phyloP scores from a whole-genome alignment of 1,140 invertebrate genomes.

The Gryllus bimaculatus region DNA sequence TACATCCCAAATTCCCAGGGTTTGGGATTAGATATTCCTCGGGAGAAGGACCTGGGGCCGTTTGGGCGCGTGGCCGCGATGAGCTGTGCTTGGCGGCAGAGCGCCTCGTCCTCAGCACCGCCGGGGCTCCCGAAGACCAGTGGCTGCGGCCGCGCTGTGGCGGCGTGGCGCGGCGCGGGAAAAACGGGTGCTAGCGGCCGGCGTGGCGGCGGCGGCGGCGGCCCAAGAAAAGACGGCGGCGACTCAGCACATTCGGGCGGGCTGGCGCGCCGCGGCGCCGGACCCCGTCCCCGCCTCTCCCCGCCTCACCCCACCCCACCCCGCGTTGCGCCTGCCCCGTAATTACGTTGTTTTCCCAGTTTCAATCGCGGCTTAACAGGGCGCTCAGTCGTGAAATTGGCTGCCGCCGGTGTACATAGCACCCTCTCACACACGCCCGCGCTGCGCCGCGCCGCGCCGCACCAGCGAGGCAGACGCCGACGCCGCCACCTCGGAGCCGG shows the following conservation, averaged over 20 bases:
- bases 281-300: too few relatives aligned
- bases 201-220: neutral
- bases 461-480: too few relatives aligned
- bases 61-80: neutral
- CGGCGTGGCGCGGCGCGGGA: neutral
- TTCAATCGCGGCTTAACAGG: slow-evolving; percentile 17
- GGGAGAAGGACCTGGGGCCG: neutral
- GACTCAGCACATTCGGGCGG: slow-evolving; percentile 8
- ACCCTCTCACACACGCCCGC: neutral
- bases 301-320: too few relatives aligned
- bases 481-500: too few relatives aligned
- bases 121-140: neutral
- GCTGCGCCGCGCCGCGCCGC: too few relatives aligned
- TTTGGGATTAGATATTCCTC: too few relatives aligned
- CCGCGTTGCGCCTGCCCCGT: neutral
- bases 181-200: neutral
- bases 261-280: neutral
- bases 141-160: neutral
- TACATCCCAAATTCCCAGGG: too few relatives aligned
- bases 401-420: neutral
- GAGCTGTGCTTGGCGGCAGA: neutral
- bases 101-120: neutral
- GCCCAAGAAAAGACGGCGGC: neutral
- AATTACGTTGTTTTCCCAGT: slow-evolving; percentile 16
- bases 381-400: slow-evolving; percentile 18